Evolutionary conservation across 2,113 vertebrate species (phyloP).

Genomic region (Prolemur simus): DNA sequence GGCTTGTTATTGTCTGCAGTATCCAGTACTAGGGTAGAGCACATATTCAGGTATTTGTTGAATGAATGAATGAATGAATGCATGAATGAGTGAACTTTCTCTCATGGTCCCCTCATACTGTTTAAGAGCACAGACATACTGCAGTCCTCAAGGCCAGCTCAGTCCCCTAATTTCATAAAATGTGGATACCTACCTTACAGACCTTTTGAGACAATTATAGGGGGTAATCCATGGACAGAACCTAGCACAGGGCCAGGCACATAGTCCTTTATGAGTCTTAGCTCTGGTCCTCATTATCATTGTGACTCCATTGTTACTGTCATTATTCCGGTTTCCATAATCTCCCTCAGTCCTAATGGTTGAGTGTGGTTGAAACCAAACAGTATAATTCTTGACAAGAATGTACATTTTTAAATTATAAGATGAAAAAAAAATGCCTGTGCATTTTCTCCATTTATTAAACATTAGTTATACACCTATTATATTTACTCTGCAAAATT

Average conservation of each 20-base stretch:
- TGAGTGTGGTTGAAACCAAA: neutral
- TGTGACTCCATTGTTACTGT: neutral
- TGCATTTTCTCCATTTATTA: neutral
- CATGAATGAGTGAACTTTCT: neutral
- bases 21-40: neutral
- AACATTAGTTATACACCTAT: neutral
- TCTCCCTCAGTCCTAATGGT: neutral
- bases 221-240: neutral
- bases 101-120: neutral
- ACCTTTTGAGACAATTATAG: neutral
- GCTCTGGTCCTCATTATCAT: neutral
- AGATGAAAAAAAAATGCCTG: neutral
- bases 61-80: neutral
- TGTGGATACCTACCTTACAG: neutral
- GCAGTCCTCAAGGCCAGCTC: neutral
- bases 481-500: neutral
- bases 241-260: neutral
- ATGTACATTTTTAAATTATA: conserved; percentile 8
- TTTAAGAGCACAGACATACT: neutral
- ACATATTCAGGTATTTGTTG: neutral
- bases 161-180: neutral
- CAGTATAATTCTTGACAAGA: neutral
- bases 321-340: neutral
- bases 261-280: neutral
- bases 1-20: neutral